Evolutionary conservation across 2,888 invertebrate species (phyloP).

Genomic region (Eustalomyia histrio): DNA sequence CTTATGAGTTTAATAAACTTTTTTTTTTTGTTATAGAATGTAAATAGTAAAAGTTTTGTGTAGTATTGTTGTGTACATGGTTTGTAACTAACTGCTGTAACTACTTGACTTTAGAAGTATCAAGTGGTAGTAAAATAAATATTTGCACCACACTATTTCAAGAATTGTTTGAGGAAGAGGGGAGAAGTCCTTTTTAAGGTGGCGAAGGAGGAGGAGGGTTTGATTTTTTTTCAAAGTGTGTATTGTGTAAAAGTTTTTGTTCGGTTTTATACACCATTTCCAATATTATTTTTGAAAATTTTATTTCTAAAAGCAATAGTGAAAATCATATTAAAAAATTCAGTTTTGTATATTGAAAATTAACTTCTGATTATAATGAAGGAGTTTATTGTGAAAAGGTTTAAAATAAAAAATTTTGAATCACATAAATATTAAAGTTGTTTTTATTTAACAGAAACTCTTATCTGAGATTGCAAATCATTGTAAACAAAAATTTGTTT

Average conservation of each 20-base stretch:
- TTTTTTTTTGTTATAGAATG: background rate
- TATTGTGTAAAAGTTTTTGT: background rate
- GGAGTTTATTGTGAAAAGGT: no score
- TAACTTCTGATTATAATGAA: no score
- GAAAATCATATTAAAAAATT: no score
- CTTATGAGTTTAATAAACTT: background rate
- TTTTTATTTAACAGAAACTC: no score
- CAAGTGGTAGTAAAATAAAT: slow-evolving; percentile 29
- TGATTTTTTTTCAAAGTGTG: background rate
- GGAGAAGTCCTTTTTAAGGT: background rate
- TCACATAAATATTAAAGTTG: no score
- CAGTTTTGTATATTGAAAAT: no score
- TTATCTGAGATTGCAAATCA: no score
- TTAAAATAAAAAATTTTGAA: no score
- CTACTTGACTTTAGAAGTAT: slow-evolving; percentile 35
- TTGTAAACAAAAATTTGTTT: no score
- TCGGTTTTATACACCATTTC: slow-evolving; percentile 20
- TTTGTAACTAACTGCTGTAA: slow-evolving; percentile 30
- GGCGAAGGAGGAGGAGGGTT: background rate
- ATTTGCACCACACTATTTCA: background rate
- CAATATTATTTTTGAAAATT: slow-evolving; percentile 16
- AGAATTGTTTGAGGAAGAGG: background rate
- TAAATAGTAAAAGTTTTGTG: slow-evolving; percentile 36
- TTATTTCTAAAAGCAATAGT: no score
- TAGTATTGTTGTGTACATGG: background rate